phyloP scores from a whole-genome alignment of 2,113 vertebrate species.

The Progne subis region DNA sequence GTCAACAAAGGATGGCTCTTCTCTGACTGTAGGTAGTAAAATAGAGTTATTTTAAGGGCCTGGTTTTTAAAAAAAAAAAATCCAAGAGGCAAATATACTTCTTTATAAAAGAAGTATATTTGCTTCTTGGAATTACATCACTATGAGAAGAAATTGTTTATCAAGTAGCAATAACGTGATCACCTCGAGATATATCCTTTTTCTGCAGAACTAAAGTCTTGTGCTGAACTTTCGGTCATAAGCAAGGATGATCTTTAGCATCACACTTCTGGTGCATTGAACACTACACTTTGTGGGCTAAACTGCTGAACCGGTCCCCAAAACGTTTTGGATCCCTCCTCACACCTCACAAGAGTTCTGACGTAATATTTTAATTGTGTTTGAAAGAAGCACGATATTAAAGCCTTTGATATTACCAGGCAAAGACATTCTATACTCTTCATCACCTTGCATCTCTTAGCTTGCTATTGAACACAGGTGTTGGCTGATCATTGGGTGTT shows the following conservation, averaged over 20 bases:
- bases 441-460: background rate
- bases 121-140: conserved; percentile 46
- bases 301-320: background rate
- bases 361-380: background rate
- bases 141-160: background rate
- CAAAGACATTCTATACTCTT: background rate
- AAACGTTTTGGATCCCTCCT: background rate
- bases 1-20: background rate
- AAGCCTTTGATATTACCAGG: background rate
- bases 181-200: conserved; percentile 34
- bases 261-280: background rate
- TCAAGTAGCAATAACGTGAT: background rate
- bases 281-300: background rate
- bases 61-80: background rate
- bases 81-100: too few species aligned
- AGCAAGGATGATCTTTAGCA: background rate
- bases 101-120: background rate
- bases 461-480: background rate
- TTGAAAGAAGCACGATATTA: background rate
- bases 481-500: background rate
- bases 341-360: background rate
- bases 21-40: conserved; percentile 9
- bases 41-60: conserved; percentile 13
- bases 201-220: background rate
- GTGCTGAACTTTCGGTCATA: background rate